Evolutionary conservation across 2,113 vertebrate species (phyloP).

Genomic region (Halichoerus grypus): DNA sequence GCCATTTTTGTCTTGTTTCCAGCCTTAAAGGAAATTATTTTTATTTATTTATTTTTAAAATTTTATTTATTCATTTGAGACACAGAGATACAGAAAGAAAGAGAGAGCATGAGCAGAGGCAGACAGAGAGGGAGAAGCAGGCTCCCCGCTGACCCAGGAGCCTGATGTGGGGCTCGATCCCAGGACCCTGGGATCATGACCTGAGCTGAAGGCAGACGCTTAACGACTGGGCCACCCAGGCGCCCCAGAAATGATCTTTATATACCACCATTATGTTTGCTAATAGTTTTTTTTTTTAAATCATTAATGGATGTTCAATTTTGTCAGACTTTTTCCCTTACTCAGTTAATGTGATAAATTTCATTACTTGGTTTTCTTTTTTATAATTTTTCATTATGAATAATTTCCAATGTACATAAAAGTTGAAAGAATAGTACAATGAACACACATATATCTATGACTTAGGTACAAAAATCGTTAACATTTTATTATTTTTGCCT

Average conservation of each 20-base stretch:
- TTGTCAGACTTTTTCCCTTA: neutral
- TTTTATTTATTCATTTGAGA: too few relatives aligned
- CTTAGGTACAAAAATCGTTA: neutral
- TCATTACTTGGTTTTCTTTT: slow-evolving; percentile 10
- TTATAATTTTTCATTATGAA: neutral
- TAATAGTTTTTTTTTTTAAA: neutral
- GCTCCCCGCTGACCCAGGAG: too few relatives aligned
- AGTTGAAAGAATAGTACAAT: neutral
- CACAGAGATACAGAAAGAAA: too few relatives aligned
- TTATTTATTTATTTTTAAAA: too few relatives aligned
- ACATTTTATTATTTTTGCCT: neutral
- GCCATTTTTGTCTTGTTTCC: neutral
- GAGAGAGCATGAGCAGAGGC: too few relatives aligned
- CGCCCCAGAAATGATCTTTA: neutral
- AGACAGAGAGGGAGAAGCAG: too few relatives aligned
- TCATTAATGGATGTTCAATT: neutral
- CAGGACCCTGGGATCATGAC: too few relatives aligned
- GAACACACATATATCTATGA: neutral
- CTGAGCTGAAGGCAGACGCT: too few relatives aligned
- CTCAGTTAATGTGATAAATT: neutral
- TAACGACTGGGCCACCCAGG: too few relatives aligned
- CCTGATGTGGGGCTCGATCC: too few relatives aligned
- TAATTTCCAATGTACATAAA: neutral
- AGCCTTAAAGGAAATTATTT: neutral
- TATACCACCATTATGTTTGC: neutral